Percentiles rank a stretch among this genome's conserved stretches.
Conservation (phyloP, 1,140 invertebrate species). For the Drosophila auraria region DNA sequence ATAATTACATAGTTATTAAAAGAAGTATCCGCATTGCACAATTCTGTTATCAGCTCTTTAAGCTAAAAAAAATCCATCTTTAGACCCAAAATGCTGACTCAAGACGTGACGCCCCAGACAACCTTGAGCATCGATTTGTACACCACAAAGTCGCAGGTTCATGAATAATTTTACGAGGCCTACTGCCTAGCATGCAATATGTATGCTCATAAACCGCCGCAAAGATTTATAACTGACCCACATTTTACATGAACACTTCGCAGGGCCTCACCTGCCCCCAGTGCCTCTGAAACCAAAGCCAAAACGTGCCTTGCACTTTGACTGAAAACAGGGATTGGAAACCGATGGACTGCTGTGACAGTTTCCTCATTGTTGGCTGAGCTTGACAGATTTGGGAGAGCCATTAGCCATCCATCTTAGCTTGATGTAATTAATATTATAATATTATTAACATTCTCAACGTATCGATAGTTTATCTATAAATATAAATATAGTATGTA, state of each 20-base stretch:
- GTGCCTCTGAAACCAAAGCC: slow-evolving; percentile 27
- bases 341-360: background rate
- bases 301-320: slow-evolving; percentile 34
- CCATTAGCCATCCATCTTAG: slow-evolving; percentile 7
- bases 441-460: background rate
- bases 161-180: slow-evolving; percentile 53
- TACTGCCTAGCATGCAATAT: slow-evolving; percentile 28
- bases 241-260: slow-evolving; percentile 51
- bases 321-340: slow-evolving; percentile 29
- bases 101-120: slow-evolving; percentile 32
- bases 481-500: too few species aligned
- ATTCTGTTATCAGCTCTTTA: slow-evolving; percentile 3
- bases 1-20: too few species aligned
- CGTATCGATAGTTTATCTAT: background rate
- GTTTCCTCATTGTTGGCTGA: slow-evolving; percentile 52
- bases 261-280: slow-evolving; percentile 13
- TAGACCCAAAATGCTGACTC: background rate
- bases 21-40: slow-evolving; percentile 1
- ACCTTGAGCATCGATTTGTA: slow-evolving; percentile 54
- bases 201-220: slow-evolving; percentile 27
- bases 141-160: slow-evolving; percentile 40
- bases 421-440: slow-evolving; percentile 8
- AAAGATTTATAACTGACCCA: slow-evolving; percentile 71
- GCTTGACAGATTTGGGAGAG: slow-evolving; percentile 43
- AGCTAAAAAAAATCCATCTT: background rate